Conservation (phyloP, 2,888 invertebrate genomes). For the Tiliacea citrago region DNA sequence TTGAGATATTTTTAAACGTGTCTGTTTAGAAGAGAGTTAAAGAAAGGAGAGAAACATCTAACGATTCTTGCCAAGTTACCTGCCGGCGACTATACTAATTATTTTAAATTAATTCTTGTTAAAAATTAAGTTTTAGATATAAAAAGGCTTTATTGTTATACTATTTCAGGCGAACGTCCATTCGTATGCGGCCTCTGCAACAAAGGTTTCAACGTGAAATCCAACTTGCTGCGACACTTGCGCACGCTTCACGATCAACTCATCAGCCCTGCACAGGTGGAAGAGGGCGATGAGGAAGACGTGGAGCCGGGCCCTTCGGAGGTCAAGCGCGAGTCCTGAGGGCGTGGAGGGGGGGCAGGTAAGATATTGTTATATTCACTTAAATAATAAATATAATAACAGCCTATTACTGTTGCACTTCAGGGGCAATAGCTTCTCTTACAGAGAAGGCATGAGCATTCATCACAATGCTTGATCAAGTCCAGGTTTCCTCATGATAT, state of each 20-base stretch:
- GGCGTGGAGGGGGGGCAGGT: constrained; percentile 88
- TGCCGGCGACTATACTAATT: no score
- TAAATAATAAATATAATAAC: background rate
- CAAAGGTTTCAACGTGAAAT: constrained; percentile 95
- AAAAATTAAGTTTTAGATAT: background rate
- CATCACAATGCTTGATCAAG: background rate
- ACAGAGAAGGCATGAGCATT: background rate
- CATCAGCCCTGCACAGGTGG: constrained; percentile 78
- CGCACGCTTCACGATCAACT: constrained; percentile 94
- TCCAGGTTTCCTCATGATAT: background rate
- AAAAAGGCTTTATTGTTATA: background rate
- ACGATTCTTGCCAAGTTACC: no score
- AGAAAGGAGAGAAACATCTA: no score
- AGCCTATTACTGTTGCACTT: background rate
- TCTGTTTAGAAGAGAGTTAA: no score
- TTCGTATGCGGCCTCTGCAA: constrained; percentile 94
- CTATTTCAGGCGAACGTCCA: constrained; percentile 91
- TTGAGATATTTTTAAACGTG: no score
- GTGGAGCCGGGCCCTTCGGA: constrained; percentile 73
- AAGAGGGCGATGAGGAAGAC: constrained; percentile 74
- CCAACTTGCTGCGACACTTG: constrained; percentile 93
- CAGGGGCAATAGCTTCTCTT: background rate
- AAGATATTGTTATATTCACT: background rate
- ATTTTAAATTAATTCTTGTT: background rate
- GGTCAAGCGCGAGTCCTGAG: constrained; percentile 86